Evolutionary conservation across 2,113 vertebrate genomes (phyloP), one percentile per base, ranked within the genome.

Genomic region (Anarrhichthys ocellatus): DNA sequence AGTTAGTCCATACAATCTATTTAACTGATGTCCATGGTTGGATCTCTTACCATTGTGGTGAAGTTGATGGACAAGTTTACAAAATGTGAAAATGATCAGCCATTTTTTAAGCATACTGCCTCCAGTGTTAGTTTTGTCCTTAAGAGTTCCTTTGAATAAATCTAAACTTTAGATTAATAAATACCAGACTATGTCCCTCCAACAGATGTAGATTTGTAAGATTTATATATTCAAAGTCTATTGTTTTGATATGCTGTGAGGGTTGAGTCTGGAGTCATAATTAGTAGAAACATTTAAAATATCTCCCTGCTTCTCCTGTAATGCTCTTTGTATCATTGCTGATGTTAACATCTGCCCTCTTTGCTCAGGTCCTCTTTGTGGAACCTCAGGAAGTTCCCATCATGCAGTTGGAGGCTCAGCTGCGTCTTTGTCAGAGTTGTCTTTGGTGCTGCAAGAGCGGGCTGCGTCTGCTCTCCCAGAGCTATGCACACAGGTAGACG

Each of bases 381-480:
- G 59, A 80, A 69, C 5, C 7, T 6, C 24, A 38, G 13, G 54
- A 9, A 40, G 38, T 54, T 76, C 3, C 52, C 64, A 88, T 77
- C 73, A 96, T 96, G 95, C 92, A 85, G 85, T 36, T 94, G 83
- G 86, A 94, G 62, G 91, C 89, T 52, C 93, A 94, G 20, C 86
- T 96, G 66, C 91, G 91, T 27, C 74, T 96, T 3, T 94, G 92
- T 80, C 94, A 92, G 67, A 93, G 80, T 52, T 96, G 94, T 84
- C 48, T 95, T 62, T 93, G 88, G 88, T 92, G 84, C 84, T 93
- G 38, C 67, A 94, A 78, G 80, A 84, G 70, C 67, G 88, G 89
- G 27, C 80, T 86, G 75, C 93, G 94, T 10, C 68, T 93, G 18
- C 63, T 95, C 32, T 94, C 91, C 10, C 88, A 83, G 66, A 92